These are phyloP conservation scores for Eurytoma californica DNA, from an alignment of 2,888 invertebrate genomes.

Conservation along the genomic window DNA sequence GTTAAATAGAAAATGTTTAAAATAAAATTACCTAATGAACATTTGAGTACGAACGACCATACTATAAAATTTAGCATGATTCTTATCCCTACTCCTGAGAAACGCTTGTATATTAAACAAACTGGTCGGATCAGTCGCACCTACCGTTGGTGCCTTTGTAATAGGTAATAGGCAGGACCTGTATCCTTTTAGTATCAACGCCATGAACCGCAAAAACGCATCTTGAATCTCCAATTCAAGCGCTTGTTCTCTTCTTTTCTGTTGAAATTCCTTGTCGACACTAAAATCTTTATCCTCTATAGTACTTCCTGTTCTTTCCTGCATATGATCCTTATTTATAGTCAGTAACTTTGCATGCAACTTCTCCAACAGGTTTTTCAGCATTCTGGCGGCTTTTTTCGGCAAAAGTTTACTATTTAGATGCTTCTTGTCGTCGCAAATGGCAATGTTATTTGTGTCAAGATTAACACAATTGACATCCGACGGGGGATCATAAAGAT, in stretches of 20 bases:
- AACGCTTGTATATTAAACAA: conserved; percentile 96
- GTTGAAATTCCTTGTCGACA: conserved; percentile 71
- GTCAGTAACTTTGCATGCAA: conserved; percentile 79
- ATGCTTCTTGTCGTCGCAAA: conserved; percentile 91
- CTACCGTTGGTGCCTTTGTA: conserved; percentile 93
- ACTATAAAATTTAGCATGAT: conserved; percentile 91
- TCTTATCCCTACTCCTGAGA: conserved; percentile 91
- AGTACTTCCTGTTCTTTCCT: conserved; percentile 11
- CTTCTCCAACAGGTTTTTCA: conserved; percentile 86
- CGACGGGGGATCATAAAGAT: conserved; percentile 95
- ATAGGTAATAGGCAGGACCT: conserved; percentile 92
- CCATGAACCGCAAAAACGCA: conserved; percentile 97
- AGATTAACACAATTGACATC: conserved; percentile 99
- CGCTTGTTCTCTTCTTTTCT: conserved; percentile 80
- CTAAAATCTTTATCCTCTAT: conserved; percentile 69
- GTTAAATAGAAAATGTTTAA: too few species aligned
- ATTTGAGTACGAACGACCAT: conserved; percentile 95
- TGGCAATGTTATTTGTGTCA: conserved; percentile 97
- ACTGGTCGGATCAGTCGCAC: conserved; percentile 95
- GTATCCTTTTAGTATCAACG: conserved; percentile 93
- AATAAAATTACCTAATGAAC: conserved; percentile 81
- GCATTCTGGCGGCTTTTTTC: conserved; percentile 88
- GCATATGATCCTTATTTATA: conserved; percentile 45
- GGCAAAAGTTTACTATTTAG: conserved; percentile 88
- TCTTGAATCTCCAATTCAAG: conserved; percentile 97